These are phyloP conservation scores for Cacatua alba DNA, from an alignment of 2,113 vertebrate genomes.

Conservation along the genomic window DNA sequence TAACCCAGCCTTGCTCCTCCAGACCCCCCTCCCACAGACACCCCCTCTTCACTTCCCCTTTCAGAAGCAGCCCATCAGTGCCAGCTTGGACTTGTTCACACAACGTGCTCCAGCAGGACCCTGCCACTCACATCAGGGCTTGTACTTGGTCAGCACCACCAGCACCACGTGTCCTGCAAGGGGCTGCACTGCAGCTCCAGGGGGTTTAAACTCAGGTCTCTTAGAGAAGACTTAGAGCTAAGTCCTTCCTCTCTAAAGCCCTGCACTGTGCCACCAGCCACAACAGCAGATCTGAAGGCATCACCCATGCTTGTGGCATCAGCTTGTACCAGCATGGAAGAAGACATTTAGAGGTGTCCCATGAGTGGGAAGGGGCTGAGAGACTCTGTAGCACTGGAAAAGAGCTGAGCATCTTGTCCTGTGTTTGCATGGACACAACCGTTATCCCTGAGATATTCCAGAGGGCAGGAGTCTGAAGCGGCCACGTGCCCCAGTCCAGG, in stretches of 20 bases:
- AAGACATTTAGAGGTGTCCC: neutral
- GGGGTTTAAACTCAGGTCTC: neutral
- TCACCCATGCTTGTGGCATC: neutral
- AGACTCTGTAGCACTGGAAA: too few species aligned
- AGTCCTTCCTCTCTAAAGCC: neutral
- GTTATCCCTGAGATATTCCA: neutral
- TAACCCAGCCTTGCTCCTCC: neutral
- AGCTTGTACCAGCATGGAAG: neutral
- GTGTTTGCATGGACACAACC: rapidly evolving
- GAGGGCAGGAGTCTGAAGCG: neutral
- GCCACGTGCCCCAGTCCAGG: rapidly evolving
- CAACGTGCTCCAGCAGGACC: neutral
- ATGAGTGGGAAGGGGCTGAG: neutral
- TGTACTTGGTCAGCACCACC: neutral
- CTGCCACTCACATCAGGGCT: rapidly evolving
- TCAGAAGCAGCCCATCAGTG: neutral
- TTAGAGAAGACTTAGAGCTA: neutral
- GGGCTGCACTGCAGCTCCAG: neutral
- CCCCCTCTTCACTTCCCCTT: neutral
- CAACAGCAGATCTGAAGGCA: neutral
- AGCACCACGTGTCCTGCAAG: neutral
- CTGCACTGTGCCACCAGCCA: neutral
- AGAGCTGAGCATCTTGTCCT: neutral
- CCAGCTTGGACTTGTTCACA: rapidly evolving
- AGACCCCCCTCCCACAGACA: neutral